Evolutionary conservation across 2,113 vertebrate species (phyloP).

Genomic region (Choloepus hoffmanni): DNA sequence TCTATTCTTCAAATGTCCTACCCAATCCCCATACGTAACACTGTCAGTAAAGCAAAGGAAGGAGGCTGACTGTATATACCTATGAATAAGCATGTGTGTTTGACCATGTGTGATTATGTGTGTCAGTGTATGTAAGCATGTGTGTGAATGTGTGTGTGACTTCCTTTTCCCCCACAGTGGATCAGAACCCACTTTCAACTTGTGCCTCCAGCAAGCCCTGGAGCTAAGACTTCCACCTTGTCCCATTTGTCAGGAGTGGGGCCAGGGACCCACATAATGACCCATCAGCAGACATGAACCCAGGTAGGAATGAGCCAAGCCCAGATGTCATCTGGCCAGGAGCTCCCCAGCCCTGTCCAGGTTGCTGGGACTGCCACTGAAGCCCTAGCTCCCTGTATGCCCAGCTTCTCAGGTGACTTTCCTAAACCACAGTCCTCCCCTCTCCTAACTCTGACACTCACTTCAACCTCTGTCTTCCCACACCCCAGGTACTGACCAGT

Average conservation of each 20-base stretch:
- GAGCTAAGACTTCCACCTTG: neutral
- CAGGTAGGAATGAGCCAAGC: neutral
- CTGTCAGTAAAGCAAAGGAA: neutral
- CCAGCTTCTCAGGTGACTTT: neutral
- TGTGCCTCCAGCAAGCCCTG: neutral
- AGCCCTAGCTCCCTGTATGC: neutral
- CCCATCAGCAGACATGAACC: neutral
- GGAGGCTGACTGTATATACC: neutral
- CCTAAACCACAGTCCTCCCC: neutral
- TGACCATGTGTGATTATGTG: too few relatives aligned
- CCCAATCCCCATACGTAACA: neutral
- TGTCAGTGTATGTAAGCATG: neutral
- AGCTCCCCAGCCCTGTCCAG: neutral
- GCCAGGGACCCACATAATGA: fast-evolving
- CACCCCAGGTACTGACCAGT: neutral
- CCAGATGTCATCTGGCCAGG: neutral
- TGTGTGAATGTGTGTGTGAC: neutral
- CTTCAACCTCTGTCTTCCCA: neutral
- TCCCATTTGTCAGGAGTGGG: neutral
- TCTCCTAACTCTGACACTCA: neutral
- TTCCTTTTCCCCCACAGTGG: fast-evolving
- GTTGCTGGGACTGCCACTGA: neutral
- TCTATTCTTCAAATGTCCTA: neutral
- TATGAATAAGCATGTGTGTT: neutral
- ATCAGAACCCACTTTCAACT: neutral